phyloP scores from a whole-genome alignment of 2,113 vertebrate genomes.

The Pseudonaja textilis region DNA sequence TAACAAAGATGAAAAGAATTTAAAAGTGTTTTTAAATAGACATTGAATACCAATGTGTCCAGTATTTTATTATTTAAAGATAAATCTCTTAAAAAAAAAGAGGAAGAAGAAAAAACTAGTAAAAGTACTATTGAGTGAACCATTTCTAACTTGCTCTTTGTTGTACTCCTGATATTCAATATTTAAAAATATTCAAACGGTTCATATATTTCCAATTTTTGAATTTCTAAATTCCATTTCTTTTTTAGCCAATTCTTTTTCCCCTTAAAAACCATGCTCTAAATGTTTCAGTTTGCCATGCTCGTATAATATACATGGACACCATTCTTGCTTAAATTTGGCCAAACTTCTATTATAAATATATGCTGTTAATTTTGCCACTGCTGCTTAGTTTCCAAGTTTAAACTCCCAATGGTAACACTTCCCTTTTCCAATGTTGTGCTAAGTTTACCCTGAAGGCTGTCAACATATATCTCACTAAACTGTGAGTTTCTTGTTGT shows the following conservation, averaged over 20 bases:
- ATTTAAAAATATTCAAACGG: not conserved
- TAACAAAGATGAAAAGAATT: not conserved
- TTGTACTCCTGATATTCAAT: not conserved
- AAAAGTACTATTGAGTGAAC: not conserved
- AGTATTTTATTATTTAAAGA: not conserved
- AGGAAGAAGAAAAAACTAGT: not conserved
- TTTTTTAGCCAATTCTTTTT: not conserved
- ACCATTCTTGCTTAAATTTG: not conserved
- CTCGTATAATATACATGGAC: not conserved
- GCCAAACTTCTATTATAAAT: not conserved
- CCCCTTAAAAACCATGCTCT: not conserved
- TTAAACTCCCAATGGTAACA: not conserved
- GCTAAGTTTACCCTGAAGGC: not conserved
- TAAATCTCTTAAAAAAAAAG: not conserved
- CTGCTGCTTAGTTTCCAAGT: not conserved
- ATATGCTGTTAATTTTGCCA: not conserved
- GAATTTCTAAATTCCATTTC: not conserved
- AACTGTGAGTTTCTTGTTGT: not conserved
- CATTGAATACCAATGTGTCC: not conserved
- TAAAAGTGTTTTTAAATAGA: not conserved
- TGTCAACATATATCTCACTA: not conserved
- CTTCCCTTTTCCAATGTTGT: not conserved
- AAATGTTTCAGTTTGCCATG: not conserved
- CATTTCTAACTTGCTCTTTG: not conserved
- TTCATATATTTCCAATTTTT: not conserved